phyloP scores from a whole-genome alignment of 2,797 vertebrate species.

The Spinibarbus caldwelli region DNA sequence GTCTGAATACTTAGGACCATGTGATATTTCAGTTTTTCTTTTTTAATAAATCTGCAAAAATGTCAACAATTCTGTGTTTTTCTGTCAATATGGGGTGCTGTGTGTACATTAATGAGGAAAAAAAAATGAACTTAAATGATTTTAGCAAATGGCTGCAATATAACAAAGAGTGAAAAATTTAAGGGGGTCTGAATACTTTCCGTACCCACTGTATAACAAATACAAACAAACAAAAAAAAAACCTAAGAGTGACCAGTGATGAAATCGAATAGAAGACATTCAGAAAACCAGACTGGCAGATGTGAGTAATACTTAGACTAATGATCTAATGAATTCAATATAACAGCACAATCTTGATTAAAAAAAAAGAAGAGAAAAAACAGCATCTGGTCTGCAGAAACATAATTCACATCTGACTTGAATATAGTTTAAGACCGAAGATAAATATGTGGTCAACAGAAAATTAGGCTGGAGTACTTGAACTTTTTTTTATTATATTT shows the following conservation, averaged over 20 bases:
- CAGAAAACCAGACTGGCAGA: neutral
- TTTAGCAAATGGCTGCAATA: too few relatives aligned
- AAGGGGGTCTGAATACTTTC: too few relatives aligned
- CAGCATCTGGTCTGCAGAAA: conserved; percentile 28
- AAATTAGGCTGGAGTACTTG: neutral
- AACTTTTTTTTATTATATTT: neutral
- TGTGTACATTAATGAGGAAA: too few relatives aligned
- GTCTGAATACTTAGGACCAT: too few relatives aligned
- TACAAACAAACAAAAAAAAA: too few relatives aligned
- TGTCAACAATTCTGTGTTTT: too few relatives aligned
- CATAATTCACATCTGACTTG: conserved; percentile 22
- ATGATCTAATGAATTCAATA: conserved; percentile 4
- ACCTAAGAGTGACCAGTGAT: neutral
- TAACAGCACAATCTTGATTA: neutral
- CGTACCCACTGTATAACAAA: too few relatives aligned
- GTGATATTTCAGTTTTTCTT: too few relatives aligned
- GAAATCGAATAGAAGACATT: neutral
- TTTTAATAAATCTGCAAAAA: too few relatives aligned
- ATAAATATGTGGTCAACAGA: conserved; percentile 19
- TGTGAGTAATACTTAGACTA: neutral
- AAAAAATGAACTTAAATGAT: too few relatives aligned
- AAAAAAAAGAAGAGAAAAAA: neutral
- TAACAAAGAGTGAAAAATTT: too few relatives aligned
- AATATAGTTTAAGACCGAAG: conserved; percentile 7
- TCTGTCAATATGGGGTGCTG: too few relatives aligned